Base-by-base conservation (phyloP, 1,140 invertebrate species). In the Hetaerina americana region DNA sequence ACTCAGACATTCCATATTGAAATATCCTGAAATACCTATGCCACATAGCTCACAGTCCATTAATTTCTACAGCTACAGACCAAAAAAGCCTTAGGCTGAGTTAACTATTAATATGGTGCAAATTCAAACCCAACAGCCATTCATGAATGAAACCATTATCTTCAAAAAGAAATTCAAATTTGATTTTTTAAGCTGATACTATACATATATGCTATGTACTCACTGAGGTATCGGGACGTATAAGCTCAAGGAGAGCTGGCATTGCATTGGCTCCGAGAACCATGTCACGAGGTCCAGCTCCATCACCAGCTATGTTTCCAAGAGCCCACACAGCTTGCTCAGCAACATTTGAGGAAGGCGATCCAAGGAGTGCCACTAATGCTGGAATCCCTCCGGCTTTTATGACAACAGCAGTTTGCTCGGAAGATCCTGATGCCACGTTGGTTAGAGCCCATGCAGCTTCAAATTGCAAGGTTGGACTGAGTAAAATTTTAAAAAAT, bases 241-340 rank as follows among this genome's bases (percentile, higher is more conserved):
- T 85, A 22, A 92, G 81, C 0, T 81, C 79, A 27, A 94, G 77
- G n/a, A 95, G 80, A 29, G 87, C 85, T 26, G 86, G 82, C 74
- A 94, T 81, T 40, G 88, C 85, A 26, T 86, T 87, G 66, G 84
- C 77, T 0, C 78, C 76, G 10, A 94, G 84, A 68, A 96, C 92
- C 66, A 89, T 82, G 82, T 96, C 93, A 49, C 94, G 83, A 3
- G 89, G 84, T 25, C 78, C 76, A 0, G 92, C 84, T 0, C 94
- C 92, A 81, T 96, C 91, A 76, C 95, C 96, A 74, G 96, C 96
- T 78, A 99, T 97, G 81, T 99, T 99, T 75, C 96, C 96, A 26
- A 99, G 82, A 5, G 96, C 96, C 97, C 97, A 99, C 0, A 98
- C 95, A 66, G 95, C 91, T 82, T 99, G 97, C 80, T 99, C 97